A percentile compares a stretch with the other conserved stretches of the same genome.
phyloP scores from a whole-genome alignment of 2,888 invertebrate genomes.

The Panopea generosa region DNA sequence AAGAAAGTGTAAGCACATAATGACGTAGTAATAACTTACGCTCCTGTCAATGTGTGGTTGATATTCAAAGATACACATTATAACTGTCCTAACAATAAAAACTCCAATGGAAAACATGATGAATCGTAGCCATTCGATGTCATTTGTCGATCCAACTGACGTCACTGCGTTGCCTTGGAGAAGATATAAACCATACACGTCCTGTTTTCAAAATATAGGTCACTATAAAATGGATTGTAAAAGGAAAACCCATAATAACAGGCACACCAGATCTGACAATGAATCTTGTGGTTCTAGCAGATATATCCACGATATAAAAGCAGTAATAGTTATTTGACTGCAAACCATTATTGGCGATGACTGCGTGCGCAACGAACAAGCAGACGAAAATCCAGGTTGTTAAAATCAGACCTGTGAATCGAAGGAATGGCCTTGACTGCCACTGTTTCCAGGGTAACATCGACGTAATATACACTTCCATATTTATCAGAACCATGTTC shows the following conservation, averaged over 20 bases:
- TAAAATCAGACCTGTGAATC: conserved; percentile 36
- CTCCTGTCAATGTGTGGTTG: background rate
- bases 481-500: conserved; percentile 22
- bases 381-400: conserved; percentile 25
- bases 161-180: conserved; percentile 25
- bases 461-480: conserved; percentile 31
- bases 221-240: conserved; percentile 4
- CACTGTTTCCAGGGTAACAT: conserved; percentile 27
- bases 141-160: conserved; percentile 18
- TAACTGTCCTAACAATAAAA: conserved; percentile 10
- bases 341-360: conserved; percentile 37
- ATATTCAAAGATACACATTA: conserved; percentile 7
- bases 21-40: conserved; percentile 1
- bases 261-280: conserved; percentile 24
- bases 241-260: conserved; percentile 17
- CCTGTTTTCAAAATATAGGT: conserved; percentile 22
- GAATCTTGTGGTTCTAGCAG: conserved; percentile 7
- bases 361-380: conserved; percentile 32
- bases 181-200: conserved; percentile 7
- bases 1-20: conserved; percentile 20
- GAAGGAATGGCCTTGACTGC: conserved; percentile 23
- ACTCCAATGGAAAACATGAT: conserved; percentile 23
- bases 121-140: conserved; percentile 24
- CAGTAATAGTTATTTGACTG: conserved; percentile 13
- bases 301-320: conserved; percentile 11